A percentile compares a stretch with the other conserved stretches of the same genome.
phyloP scores from a whole-genome alignment of 2,888 invertebrate species.

The Pachydiplax longipennis region DNA sequence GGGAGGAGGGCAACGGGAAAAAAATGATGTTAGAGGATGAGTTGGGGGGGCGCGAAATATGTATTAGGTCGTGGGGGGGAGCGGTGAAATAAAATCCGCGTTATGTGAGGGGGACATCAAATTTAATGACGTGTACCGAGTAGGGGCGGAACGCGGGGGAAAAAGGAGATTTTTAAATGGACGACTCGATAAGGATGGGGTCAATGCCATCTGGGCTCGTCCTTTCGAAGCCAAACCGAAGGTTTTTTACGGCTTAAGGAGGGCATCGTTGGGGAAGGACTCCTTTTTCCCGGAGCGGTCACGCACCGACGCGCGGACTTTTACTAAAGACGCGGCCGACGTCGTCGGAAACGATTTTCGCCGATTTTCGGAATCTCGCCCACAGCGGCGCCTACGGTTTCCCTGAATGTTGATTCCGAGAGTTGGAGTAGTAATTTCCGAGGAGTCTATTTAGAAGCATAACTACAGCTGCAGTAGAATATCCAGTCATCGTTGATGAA shows the following conservation, averaged over 20 bases:
- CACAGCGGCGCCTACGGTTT: no score
- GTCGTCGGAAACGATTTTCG: not conserved
- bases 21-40: slow-evolving; percentile 10
- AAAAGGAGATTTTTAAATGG: slow-evolving; percentile 19
- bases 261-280: slow-evolving; percentile 37
- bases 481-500: no score
- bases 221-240: slow-evolving; percentile 34
- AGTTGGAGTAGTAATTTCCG: no score
- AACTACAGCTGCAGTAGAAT: no score
- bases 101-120: not conserved
- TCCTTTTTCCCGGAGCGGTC: not conserved
- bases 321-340: not conserved
- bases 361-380: no score
- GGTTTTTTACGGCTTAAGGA: slow-evolving; percentile 36
- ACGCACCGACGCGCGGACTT: slow-evolving; percentile 21
- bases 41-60: slow-evolving; percentile 7
- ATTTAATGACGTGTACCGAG: slow-evolving; percentile 37
- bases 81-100: not conserved
- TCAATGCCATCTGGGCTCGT: slow-evolving; percentile 34
- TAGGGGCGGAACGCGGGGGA: not conserved
- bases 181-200: slow-evolving; percentile 36
- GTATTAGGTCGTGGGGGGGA: not conserved
- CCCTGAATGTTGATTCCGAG: no score
- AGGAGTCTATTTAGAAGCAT: no score
- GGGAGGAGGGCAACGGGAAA: not conserved